A percentile compares a stretch with the other conserved stretches of the same genome.
These are phyloP conservation scores for Oceanodroma tethys DNA, from an alignment of 2,113 vertebrate species.

Conservation along the genomic window DNA sequence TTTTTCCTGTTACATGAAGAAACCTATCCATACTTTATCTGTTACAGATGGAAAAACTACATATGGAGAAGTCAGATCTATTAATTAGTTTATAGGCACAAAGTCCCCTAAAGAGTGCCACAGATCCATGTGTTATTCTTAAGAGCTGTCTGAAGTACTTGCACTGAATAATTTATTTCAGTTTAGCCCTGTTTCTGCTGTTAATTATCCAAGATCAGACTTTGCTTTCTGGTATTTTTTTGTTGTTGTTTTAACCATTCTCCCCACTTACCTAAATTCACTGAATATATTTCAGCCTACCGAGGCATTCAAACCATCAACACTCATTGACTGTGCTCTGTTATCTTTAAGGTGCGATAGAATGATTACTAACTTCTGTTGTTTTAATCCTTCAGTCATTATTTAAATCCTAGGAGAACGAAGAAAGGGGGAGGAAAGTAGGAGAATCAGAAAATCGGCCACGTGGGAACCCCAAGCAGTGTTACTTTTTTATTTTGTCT, in stretches of 20 bases:
- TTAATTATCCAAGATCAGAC: constrained; percentile 58
- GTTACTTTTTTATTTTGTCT: background rate
- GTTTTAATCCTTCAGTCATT: constrained; percentile 14
- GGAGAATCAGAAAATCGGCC: background rate
- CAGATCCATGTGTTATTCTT: constrained; percentile 59
- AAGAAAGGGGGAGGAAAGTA: background rate
- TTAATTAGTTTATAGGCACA: constrained; percentile 65
- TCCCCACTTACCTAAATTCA: constrained; percentile 17
- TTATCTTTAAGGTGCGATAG: background rate
- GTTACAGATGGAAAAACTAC: constrained; percentile 72
- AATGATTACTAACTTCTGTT: constrained; percentile 9
- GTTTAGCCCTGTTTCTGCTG: constrained; percentile 49
- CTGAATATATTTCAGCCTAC: background rate
- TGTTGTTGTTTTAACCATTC: background rate
- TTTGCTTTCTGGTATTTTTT: background rate
- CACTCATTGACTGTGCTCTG: background rate
- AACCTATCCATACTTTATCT: constrained; percentile 70
- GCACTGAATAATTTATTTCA: constrained; percentile 65
- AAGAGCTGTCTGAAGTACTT: constrained; percentile 65
- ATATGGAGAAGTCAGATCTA: constrained; percentile 64
- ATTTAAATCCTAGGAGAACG: background rate
- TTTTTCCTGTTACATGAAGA: constrained; percentile 72
- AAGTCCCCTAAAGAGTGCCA: constrained; percentile 60
- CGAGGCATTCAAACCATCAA: background rate
- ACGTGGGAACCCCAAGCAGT: background rate